Evolutionary conservation across 1,140 invertebrate genomes (phyloP), one percentile per base, ranked within the genome.

Genomic region (Pachypsylla venusta): DNA sequence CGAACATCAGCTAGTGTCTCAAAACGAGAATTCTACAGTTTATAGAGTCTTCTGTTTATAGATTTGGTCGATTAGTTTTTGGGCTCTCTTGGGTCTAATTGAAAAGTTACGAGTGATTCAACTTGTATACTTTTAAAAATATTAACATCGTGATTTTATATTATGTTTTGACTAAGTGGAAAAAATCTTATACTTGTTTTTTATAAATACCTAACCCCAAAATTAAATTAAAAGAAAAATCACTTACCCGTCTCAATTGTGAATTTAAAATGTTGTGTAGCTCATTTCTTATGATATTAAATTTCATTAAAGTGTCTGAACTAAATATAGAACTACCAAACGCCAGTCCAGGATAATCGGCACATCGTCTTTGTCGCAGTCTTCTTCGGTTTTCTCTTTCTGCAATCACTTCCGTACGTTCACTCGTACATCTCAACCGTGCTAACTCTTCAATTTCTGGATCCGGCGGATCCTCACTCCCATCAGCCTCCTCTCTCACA

Each of bases 251-350:
- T 80, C 90, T 94, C 56, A 98, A 78, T 71, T 94, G 92, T 71
- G 91, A 91, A 70, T 92, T 87, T 78, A 93, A 89, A 67, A 96
- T 93, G 78, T 97, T 97, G 75, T 96, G 90, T 67, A 98, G 80
- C 77, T 97, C 94, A 73, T 96, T 96, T 70, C 84, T 83, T 69
- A 98, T 97, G 54, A 98, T 85, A 69, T 84, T 91, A 75, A 96
- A 95, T 74, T 94, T 96, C 84, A 98, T 96, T 81, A 95, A 85
- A 1, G 93, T 95, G 70, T 95, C 93, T 53, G 93, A 95, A 69
- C 89, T 93, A 71, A 97, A 94, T 68, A 93, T 87, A 20, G 89
- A 92, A 61, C 82, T 82, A 20, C 88, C 89, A 66, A 94, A 92
- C 0, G 89, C 89, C 7, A 95, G 73, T 2, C 91, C 91, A 0